Evolutionary conservation across 1,140 invertebrate genomes (phyloP).

Genomic region (Diploscapter pachys): DNA sequence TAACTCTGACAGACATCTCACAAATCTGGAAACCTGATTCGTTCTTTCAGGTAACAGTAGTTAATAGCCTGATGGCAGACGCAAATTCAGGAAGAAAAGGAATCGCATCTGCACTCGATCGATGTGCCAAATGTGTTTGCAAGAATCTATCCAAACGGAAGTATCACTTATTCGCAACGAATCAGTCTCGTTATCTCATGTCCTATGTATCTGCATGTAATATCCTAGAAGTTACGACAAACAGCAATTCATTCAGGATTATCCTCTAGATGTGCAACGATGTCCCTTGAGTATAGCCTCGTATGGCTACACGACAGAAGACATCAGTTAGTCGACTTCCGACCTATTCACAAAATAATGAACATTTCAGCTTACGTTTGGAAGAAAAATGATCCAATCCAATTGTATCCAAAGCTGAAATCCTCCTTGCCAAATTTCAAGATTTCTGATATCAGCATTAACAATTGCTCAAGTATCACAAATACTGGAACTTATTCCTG

Average conservation of each 20-base stretch:
- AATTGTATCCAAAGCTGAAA: conserved; percentile 85
- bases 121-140: conserved; percentile 72
- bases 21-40: no score
- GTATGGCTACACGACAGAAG: conserved; percentile 51
- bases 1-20: no score
- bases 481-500: conserved; percentile 36
- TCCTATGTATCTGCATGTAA: conserved; percentile 69
- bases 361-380: conserved; percentile 61
- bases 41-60: no score
- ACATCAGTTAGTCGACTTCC: conserved; percentile 46
- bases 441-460: conserved; percentile 69
- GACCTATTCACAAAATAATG: no score
- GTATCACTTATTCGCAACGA: conserved; percentile 86
- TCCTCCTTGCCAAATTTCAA: conserved; percentile 78
- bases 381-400: conserved; percentile 90
- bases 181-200: conserved; percentile 74
- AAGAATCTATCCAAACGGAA: conserved; percentile 86
- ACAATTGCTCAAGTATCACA: conserved; percentile 19
- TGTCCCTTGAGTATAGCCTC: conserved; percentile 84
- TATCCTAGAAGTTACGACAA: no score
- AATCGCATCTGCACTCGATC: conserved; percentile 92
- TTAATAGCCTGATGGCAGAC: no score
- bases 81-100: conserved; percentile 87
- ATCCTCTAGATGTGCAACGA: conserved; percentile 85
- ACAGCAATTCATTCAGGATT: conserved; percentile 68